phyloP scores from a whole-genome alignment of 2,113 vertebrate species.

The Phodopus roborovskii region DNA sequence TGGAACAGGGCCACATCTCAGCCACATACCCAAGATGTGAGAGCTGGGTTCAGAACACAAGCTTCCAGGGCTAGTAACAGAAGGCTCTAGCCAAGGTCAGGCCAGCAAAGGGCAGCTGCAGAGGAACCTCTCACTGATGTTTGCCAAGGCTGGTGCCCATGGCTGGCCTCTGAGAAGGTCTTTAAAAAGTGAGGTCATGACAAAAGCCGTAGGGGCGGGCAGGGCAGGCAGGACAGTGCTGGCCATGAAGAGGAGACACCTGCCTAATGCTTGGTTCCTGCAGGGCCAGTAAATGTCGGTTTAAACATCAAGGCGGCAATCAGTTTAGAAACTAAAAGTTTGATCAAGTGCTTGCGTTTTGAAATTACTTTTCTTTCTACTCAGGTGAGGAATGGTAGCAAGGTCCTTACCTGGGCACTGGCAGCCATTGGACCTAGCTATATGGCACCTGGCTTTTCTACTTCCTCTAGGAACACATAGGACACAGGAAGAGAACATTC shows the following conservation, averaged over 20 bases:
- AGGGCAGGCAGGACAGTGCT: background rate
- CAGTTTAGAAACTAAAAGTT: constrained; percentile 42
- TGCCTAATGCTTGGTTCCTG: background rate
- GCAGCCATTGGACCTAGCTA: background rate
- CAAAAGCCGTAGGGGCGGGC: background rate
- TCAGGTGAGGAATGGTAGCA: background rate
- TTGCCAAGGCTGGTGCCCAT: background rate
- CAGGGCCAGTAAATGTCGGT: background rate
- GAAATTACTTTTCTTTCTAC: background rate
- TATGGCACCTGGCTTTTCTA: background rate
- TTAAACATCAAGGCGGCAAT: constrained; percentile 38
- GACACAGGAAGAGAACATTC: background rate
- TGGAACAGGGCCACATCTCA: accelerated
- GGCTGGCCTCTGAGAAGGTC: background rate
- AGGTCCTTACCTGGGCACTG: background rate
- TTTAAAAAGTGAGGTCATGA: background rate
- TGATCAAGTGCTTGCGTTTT: constrained; percentile 36
- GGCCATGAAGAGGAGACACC: background rate
- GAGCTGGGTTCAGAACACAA: background rate
- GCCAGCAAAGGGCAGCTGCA: accelerated
- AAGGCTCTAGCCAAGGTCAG: background rate
- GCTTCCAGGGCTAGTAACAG: accelerated
- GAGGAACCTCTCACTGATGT: background rate
- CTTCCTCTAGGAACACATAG: background rate
- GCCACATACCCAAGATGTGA: background rate